These are phyloP conservation scores for Dinothrombium tinctorium DNA, from an alignment of 1,140 invertebrate genomes.

Conservation along the genomic window DNA sequence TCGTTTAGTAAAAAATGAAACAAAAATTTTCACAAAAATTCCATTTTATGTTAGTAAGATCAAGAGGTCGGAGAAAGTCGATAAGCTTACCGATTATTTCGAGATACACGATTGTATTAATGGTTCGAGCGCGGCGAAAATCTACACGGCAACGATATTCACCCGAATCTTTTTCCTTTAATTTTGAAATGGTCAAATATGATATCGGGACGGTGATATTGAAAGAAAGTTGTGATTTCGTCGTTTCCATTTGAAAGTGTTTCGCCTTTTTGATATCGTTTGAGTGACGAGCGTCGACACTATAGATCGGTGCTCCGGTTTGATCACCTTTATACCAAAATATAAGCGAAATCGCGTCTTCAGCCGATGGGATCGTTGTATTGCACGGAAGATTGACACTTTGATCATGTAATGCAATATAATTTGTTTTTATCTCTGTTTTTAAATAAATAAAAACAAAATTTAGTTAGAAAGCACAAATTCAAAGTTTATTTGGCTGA, in stretches of 20 bases:
- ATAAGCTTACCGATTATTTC: conserved; percentile 57
- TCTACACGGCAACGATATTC: conserved; percentile 68
- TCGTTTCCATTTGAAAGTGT: conserved; percentile 12
- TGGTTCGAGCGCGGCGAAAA: conserved; percentile 59
- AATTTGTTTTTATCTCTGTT: too few relatives aligned
- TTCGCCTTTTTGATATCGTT: conserved; percentile 11
- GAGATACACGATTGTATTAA: conserved; percentile 58
- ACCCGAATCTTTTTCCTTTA: conserved; percentile 34
- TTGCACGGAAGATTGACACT: too few relatives aligned
- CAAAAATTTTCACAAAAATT: too few relatives aligned
- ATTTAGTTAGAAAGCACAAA: too few relatives aligned
- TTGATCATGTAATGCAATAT: too few relatives aligned
- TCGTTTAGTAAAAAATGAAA: too few relatives aligned
- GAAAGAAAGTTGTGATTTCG: background rate
- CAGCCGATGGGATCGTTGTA: conserved; percentile 40
- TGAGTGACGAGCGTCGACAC: conserved; percentile 15
- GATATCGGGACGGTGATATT: conserved; percentile 1
- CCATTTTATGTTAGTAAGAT: too few relatives aligned
- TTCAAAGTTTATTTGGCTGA: too few relatives aligned
- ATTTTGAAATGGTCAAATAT: conserved; percentile 20
- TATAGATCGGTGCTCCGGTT: conserved; percentile 14
- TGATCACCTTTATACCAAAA: conserved; percentile 58
- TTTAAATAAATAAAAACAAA: too few relatives aligned
- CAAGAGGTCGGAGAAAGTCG: too few relatives aligned
- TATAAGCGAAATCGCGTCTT: conserved; percentile 67